These are phyloP conservation scores for Charaxes varanes DNA, from an alignment of 1,140 invertebrate genomes.

Conservation along the genomic window DNA sequence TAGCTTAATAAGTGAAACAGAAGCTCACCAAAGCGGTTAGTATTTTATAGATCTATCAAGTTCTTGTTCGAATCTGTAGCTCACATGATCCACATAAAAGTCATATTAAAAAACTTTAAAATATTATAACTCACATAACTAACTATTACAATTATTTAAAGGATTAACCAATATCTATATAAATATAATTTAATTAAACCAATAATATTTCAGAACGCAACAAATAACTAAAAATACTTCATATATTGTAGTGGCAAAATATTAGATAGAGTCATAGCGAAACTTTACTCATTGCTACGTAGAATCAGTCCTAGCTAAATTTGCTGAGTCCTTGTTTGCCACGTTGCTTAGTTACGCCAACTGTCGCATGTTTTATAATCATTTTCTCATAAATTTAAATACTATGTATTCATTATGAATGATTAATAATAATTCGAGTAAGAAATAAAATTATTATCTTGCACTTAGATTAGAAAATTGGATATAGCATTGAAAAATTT, in stretches of 20 bases:
- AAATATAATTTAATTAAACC: background rate
- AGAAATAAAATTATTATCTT: slow-evolving; percentile 8
- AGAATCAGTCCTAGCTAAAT: slow-evolving; percentile 37
- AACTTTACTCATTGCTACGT: slow-evolving; percentile 66
- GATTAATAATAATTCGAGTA: slow-evolving; percentile 8
- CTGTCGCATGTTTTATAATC: slow-evolving; percentile 44
- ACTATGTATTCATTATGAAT: slow-evolving; percentile 5
- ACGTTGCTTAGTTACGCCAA: slow-evolving; percentile 55
- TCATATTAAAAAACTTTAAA: too few relatives aligned
- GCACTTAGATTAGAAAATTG: slow-evolving; percentile 18
- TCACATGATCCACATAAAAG: too few relatives aligned
- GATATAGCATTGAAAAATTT: slow-evolving; percentile 14
- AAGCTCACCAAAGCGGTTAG: slow-evolving; percentile 68
- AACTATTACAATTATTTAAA: too few relatives aligned
- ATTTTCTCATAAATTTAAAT: slow-evolving; percentile 11
- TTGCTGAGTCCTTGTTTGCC: slow-evolving; percentile 65
- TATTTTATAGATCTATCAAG: slow-evolving; percentile 17
- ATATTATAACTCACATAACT: too few relatives aligned
- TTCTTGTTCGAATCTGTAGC: background rate
- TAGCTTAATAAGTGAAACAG: slow-evolving; percentile 63
- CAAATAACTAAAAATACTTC: slow-evolving; percentile 3
- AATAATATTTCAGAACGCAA: background rate
- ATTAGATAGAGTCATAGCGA: slow-evolving; percentile 68
- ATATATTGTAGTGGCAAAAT: slow-evolving; percentile 15
- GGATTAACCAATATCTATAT: background rate